phyloP scores from a whole-genome alignment of 2,888 invertebrate species.

The Dryobota labecula region DNA sequence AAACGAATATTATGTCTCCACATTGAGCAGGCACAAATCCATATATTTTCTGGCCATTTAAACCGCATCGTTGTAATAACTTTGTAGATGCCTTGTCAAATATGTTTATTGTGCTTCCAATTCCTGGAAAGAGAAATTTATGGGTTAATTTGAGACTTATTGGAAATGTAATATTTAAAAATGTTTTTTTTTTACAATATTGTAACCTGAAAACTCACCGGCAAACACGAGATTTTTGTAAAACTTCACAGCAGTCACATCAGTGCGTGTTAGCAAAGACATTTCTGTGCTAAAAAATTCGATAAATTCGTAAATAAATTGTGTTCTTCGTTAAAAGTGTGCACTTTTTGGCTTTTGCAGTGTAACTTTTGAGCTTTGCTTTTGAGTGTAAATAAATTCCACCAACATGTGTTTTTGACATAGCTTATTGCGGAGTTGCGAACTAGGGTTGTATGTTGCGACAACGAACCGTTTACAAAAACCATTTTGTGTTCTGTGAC shows the following conservation, averaged over 20 bases:
- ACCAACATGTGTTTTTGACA: slow-evolving; percentile 35
- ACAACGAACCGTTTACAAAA: too few species aligned
- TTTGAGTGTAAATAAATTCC: background rate
- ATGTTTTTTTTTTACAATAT: background rate
- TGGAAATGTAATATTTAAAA: too few species aligned
- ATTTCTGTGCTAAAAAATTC: slow-evolving; percentile 26
- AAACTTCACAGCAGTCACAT: slow-evolving; percentile 89
- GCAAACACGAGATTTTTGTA: slow-evolving; percentile 81
- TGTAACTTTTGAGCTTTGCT: too few species aligned
- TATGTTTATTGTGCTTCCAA: slow-evolving; percentile 86
- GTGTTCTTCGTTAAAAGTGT: background rate
- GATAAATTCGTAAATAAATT: background rate
- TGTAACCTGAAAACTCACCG: slow-evolving; percentile 79
- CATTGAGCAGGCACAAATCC: slow-evolving; percentile 84
- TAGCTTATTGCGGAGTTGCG: too few species aligned
- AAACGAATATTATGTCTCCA: slow-evolving; percentile 82
- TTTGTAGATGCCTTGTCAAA: slow-evolving; percentile 71
- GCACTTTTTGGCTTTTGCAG: background rate
- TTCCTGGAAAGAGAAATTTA: slow-evolving; percentile 80
- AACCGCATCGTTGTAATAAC: slow-evolving; percentile 69
- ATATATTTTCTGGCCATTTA: slow-evolving; percentile 90
- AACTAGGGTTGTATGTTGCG: too few species aligned
- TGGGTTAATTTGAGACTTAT: background rate
- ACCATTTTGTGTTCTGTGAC: too few species aligned
- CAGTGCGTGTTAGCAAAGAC: slow-evolving; percentile 76